These are phyloP conservation scores for Leptinotarsa defecta DNA, from an alignment of 1,140 invertebrate species.

Conservation along the genomic window DNA sequence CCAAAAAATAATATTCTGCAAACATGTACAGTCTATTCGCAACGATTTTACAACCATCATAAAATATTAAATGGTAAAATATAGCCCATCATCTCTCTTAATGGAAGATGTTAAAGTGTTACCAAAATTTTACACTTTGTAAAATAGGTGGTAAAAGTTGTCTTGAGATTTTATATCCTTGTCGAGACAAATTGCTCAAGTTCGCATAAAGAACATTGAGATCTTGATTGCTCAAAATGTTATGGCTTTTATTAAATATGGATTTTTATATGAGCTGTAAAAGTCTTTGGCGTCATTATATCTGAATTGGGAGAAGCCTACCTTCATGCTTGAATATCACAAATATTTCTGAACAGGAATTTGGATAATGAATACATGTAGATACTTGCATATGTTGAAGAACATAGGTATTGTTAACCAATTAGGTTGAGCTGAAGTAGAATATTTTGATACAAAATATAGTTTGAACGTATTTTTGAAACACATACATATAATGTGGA, in stretches of 20 bases:
- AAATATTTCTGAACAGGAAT: too few species aligned
- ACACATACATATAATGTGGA: too few species aligned
- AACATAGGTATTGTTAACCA: too few species aligned
- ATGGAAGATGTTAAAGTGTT: slow-evolving; percentile 30
- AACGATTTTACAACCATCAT: slow-evolving; percentile 38
- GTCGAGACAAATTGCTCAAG: slow-evolving; percentile 18
- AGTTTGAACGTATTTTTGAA: too few species aligned
- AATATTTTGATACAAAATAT: too few species aligned
- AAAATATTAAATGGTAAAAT: slow-evolving; percentile 41
- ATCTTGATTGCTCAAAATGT: slow-evolving; percentile 9
- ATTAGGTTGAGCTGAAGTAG: too few species aligned
- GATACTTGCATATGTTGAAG: too few species aligned
- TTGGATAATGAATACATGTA: too few species aligned
- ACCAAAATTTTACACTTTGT: slow-evolving; percentile 32
- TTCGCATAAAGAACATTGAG: slow-evolving; percentile 12
- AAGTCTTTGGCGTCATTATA: slow-evolving; percentile 2
- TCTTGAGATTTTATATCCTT: slow-evolving; percentile 26
- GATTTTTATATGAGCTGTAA: slow-evolving; percentile 15
- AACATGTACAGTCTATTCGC: slow-evolving; percentile 26
- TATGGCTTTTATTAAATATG: slow-evolving; percentile 12
- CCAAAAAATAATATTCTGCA: too few species aligned
- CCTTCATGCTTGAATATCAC: too few species aligned
- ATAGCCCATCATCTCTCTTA: slow-evolving; percentile 21
- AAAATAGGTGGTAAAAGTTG: slow-evolving; percentile 35
- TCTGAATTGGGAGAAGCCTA: background rate